These are phyloP conservation scores for Rhinoptilus africanus DNA, from an alignment of 2,113 vertebrate genomes.

Conservation along the genomic window DNA sequence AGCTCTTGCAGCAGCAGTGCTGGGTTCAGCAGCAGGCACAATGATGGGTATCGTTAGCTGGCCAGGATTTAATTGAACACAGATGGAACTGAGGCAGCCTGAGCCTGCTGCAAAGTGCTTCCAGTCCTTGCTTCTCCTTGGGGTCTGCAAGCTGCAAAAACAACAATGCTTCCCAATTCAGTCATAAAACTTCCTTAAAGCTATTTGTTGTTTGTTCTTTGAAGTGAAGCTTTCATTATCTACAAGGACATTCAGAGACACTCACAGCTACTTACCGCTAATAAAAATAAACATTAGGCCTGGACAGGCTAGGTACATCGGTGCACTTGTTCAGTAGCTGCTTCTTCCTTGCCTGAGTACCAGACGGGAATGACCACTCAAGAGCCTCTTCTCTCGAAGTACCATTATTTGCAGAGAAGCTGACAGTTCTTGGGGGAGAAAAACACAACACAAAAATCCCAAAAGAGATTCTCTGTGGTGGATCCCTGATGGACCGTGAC, in stretches of 20 bases:
- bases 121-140: not conserved
- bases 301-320: not conserved
- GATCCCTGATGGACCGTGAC: not conserved
- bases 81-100: not conserved
- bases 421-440: not conserved
- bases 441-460: not conserved
- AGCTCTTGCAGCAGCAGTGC: not conserved
- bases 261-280: not conserved
- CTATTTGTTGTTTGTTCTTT: conserved; percentile 1
- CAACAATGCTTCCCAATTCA: not conserved
- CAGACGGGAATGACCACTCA: not conserved
- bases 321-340: not conserved
- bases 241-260: not conserved
- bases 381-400: not conserved
- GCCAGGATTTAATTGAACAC: conserved; percentile 11
- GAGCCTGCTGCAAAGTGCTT: not conserved
- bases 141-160: not conserved
- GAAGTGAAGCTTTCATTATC: conserved; percentile 25
- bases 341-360: not conserved
- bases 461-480: not conserved
- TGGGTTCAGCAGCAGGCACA: not conserved
- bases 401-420: not conserved
- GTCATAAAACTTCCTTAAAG: not conserved
- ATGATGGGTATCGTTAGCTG: not conserved
- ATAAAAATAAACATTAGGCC: not conserved